A percentile compares a stretch with the other conserved stretches of the same genome.
phyloP scores from a whole-genome alignment of 2,797 vertebrate species.

The Silurus lanzhouensis region DNA sequence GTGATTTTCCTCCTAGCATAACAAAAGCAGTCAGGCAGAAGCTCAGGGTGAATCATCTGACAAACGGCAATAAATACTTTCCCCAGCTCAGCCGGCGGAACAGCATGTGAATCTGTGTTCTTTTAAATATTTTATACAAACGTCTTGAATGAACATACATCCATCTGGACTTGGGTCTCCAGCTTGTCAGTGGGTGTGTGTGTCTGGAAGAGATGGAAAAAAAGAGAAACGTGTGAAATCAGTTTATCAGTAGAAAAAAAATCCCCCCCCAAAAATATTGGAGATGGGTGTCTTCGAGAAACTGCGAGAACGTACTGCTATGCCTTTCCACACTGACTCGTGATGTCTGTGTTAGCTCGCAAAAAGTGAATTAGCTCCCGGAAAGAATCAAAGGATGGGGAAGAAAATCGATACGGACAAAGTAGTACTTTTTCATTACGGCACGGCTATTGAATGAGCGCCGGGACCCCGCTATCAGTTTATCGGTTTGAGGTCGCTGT shows the following conservation, averaged over 20 bases:
- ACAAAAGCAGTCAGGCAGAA: constrained; percentile 39
- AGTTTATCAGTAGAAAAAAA: constrained; percentile 7
- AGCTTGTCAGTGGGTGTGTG: constrained; percentile 6
- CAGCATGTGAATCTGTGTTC: constrained; percentile 48
- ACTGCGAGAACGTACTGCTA: constrained; percentile 40
- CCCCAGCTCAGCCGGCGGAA: constrained; percentile 18
- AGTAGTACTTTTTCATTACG: constrained; percentile 65
- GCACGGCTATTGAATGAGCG: constrained; percentile 66
- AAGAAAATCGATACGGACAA: constrained; percentile 72
- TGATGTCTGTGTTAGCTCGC: constrained; percentile 57
- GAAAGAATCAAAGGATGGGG: constrained; percentile 60
- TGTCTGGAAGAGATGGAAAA: background rate
- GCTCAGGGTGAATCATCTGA: constrained; percentile 50
- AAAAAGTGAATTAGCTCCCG: constrained; percentile 61
- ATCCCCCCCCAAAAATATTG: background rate
- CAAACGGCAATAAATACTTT: constrained; percentile 56
- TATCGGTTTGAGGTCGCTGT: constrained; percentile 65
- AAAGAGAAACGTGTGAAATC: background rate
- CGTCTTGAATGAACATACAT: constrained; percentile 31
- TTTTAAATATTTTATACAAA: constrained; percentile 53
- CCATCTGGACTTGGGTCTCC: constrained; percentile 26
- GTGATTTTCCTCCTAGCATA: constrained; percentile 32
- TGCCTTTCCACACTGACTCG: constrained; percentile 35
- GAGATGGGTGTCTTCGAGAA: constrained; percentile 24
- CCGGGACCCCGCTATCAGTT: constrained; percentile 64